Base-by-base conservation (phyloP, 2,888 invertebrate species). In the Panzeria rudis region DNA sequence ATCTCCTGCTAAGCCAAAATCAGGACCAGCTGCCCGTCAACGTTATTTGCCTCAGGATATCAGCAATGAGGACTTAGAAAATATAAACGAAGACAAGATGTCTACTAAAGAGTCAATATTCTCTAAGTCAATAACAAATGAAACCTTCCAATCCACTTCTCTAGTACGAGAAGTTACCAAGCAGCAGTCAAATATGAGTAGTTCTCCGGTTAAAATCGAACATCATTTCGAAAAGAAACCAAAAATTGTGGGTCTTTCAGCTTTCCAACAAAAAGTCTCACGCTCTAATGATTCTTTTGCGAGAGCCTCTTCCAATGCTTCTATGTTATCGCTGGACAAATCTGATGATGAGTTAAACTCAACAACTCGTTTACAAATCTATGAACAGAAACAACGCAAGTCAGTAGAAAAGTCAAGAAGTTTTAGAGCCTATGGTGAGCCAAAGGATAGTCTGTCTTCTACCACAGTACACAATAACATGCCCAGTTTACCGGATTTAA, bases 361-460 rank as follows among this genome's bases (percentile, higher is more conserved):
- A 7, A 23, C 75, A 3, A 20, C n/a, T 9, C 62, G 68, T 8
- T 85, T 89, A 0, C 83, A 88, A 3, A 89, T 88, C 69, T 89
- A 89, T 69, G 88, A 88, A 44, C 89, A 90, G 50, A 92, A 92
- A 82, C 90, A 93, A 38, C 93, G 94, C 86, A 94, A 94, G 91
- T 94, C 94, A 25, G 94, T 96, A 29, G 94, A 95, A 69, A 96
- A 96, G 90, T 95, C 96, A 2, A 95, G 95, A 86, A 96, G 96
- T 89, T 96, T 96, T 92, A 94, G 95, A 88, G 94, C 94, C 89
- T 93, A 94, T 41, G 94, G 94, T 87, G 89, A 90, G 5, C 87
- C 86, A 13, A 91, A 93, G 9, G 59, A 73, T 3, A 47, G 35
- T 23, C 81, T 11, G 72, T 86, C 41, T 68, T 23, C 77, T 0